Percentiles rank a stretch among this genome's conserved stretches.
phyloP scores from a whole-genome alignment of 2,797 vertebrate species.

The Mormyrus proboscirostris region DNA sequence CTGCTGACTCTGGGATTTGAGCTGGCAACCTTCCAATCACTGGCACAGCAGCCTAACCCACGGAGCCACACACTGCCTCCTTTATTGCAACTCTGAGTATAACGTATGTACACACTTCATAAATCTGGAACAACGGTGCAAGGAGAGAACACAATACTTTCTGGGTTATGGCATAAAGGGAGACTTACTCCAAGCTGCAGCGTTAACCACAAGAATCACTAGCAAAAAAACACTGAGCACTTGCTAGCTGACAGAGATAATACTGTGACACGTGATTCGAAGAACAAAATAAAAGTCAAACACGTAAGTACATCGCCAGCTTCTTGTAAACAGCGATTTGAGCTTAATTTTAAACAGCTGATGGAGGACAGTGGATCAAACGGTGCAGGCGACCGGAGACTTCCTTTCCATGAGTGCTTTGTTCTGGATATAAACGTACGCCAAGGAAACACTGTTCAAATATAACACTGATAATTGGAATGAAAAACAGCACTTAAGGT shows the following conservation, averaged over 20 bases:
- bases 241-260: conserved; percentile 52
- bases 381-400: conserved; percentile 31
- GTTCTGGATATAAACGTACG: conserved; percentile 46
- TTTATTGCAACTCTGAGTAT: conserved; percentile 40
- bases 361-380: conserved; percentile 47
- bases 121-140: conserved; percentile 36
- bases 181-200: conserved; percentile 37
- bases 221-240: conserved; percentile 38
- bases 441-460: conserved; percentile 44
- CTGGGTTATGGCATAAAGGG: conserved; percentile 35
- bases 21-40: not conserved
- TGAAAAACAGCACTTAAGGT: conserved; percentile 62
- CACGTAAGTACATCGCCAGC: conserved; percentile 46
- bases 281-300: conserved; percentile 25
- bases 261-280: conserved; percentile 47
- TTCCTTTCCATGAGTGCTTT: conserved; percentile 37
- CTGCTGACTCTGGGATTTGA: not conserved
- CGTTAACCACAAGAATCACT: conserved; percentile 42
- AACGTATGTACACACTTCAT: conserved; percentile 48
- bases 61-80: not conserved
- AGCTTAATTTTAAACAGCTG: conserved; percentile 65
- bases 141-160: conserved; percentile 40
- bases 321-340: conserved; percentile 68
- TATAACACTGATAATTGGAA: conserved; percentile 51
- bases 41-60: not conserved